These are phyloP conservation scores for Meta bourneti DNA, from an alignment of 2,888 invertebrate genomes.

Conservation along the genomic window DNA sequence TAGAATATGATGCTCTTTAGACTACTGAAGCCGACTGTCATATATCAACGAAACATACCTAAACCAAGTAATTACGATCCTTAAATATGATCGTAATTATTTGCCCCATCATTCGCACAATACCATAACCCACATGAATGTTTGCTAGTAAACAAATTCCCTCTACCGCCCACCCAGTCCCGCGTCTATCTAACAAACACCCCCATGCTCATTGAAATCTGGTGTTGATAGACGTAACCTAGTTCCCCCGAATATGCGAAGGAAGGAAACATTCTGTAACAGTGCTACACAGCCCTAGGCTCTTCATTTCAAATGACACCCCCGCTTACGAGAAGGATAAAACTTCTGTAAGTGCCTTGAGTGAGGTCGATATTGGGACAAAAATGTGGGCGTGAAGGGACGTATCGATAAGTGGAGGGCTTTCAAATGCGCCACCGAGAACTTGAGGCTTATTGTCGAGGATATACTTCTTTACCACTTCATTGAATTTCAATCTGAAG, in stretches of 20 bases:
- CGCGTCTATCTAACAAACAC: neutral
- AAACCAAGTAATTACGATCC: too few relatives aligned
- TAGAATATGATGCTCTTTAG: too few relatives aligned
- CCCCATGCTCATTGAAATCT: neutral
- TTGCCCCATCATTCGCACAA: neutral
- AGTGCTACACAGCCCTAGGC: neutral
- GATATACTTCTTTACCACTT: neutral
- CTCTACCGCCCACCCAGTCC: too few relatives aligned
- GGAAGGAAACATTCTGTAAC: neutral
- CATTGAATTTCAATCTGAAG: neutral
- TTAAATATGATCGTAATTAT: too few relatives aligned
- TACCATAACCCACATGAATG: neutral
- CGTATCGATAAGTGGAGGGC: neutral
- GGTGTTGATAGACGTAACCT: neutral
- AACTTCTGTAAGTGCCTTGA: neutral
- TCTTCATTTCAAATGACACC: constrained; percentile 3
- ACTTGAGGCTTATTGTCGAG: neutral
- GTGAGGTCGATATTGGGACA: neutral
- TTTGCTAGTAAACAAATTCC: neutral
- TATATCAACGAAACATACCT: neutral
- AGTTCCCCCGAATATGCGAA: neutral
- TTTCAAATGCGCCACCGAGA: neutral
- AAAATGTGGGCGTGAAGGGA: neutral
- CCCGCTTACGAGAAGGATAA: neutral
- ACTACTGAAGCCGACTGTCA: too few relatives aligned